Evolutionary conservation across 1,140 invertebrate genomes (phyloP), one percentile per base, ranked within the genome.

Genomic region (Nephila pilipes): DNA sequence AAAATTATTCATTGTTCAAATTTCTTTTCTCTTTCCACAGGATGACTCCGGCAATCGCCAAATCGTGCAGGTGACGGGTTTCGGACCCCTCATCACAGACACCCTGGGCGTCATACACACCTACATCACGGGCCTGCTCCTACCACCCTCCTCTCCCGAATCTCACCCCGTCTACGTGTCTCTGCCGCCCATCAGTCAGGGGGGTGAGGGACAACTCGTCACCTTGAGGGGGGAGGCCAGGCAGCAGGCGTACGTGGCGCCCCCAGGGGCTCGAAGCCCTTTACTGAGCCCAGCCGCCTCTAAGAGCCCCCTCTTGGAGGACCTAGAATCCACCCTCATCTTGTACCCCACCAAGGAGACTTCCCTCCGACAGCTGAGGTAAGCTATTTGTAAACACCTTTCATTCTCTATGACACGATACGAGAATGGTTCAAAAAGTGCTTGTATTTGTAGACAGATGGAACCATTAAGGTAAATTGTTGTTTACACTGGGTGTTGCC

Each of bases 61-160:
- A 58, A 80, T 89, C n/a, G 87, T 94, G 12, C 90, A 92, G 25
- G 87, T 94, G 0, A 90, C 94, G 12, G 94, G 94, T 1, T 94
- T 94, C 57, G 92, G 93, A 20, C 94, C 94, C 8, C 63, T 94
- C 5, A 87, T 94, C 25, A 94, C 94, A 2, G 94, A 94, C 36
- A 91, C 94, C 12, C 54, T 94, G 32, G 94, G 94, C 0, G 90
- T 94, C 4, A 94, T 94, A 32, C 94, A 94, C 38, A 94, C 94
- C 1, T 94, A 94, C 60, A 92, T 94, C 22, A 94, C 94, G 3
- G 93, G 94, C 29, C 60, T 94, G 20, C 79, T 94, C 2, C 60
- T 94, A 3, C 85, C 93, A 54, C 58, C 87, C 32, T 29, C 63
- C 25, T 69, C 90, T 1, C 63, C 85, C 0, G 87, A 90, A 14